Base-by-base conservation (phyloP, 2,797 vertebrate genomes). In the Pangasius djambal region DNA sequence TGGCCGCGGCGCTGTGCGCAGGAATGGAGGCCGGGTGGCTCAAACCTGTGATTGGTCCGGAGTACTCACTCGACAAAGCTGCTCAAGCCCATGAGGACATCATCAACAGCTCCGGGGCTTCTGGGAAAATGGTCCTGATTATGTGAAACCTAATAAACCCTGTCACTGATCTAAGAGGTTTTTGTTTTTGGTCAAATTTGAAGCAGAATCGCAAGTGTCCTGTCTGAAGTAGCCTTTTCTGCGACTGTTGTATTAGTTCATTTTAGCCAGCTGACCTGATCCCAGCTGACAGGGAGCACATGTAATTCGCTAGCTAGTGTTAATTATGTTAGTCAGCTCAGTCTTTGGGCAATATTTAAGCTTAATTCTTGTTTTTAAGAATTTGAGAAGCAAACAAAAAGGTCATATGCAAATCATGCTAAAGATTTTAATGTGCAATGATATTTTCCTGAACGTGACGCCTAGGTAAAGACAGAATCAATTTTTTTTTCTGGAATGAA, bases 11-110 rank as follows among this genome's bases (percentile, higher is more conserved):
- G 0, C 48, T 99, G 52, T 95, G 93, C 15, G 94, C 96, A 0
- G 98, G 98, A 37, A 95, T 98, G 92, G 97, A 98, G 84, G 92
- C 94, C 37, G 97, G 97, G 50, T 99, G 97, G 98, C 92, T 99
- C 93, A 96, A 87, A 67, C 98, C 98, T 0, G 81, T 87, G 0
- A 92, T 98, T 1, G 97, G 98, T 40, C 87, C 92, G 1, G 93
- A 95, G 86, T 98, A 98, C 87, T 93, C 95, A 0, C 91, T 99
- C 55, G 96, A 97, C 78, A 93, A 96, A 31, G 97, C 89, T 0
- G 92, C 89, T 13, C 92, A 97, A 89, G 97, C 98, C 65, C 98
- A 99, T 31, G 93, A 96, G 59, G 96, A 98, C 89, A 97, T 99
- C 87, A 98, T 99, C 0, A 91, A 95, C n/a, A 92, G 93, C 88